Evolutionary conservation across 2,113 vertebrate genomes (phyloP), one percentile per base, ranked within the genome.

Genomic region (Cathartes aura): DNA sequence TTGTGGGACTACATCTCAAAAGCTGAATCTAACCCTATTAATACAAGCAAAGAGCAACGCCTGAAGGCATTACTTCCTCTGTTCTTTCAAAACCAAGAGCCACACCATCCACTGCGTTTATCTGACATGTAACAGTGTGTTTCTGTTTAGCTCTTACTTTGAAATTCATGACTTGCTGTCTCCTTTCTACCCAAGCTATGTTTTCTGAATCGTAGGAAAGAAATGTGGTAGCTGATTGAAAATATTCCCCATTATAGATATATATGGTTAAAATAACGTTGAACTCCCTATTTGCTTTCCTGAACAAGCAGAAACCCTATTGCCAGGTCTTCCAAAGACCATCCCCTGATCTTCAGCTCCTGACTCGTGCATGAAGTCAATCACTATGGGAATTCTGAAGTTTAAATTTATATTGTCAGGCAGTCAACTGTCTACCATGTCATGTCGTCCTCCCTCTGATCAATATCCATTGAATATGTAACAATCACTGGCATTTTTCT

Each of bases 371-470:
- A 58, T 30, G 6, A 80, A 76, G 40, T 62, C 27, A 74, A 59
- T 66, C 15, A 58, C 9, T 30, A 74, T 0, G 2, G 50, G 21
- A 92, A 66, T 86, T 83, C n/a, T 76, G 24, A 86, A 93, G 26
- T 62, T 96, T 53, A 56, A 75, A 36, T 52, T 62, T 59, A 55
- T 53, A 53, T 15, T 60, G 62, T 26, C 62, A 85, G 34, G 38
- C 45, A 82, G 58, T 42, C 70, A 40, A 10, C 40, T 53, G 27
- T 34, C 48, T 73, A 23, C 4, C 10, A 0, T 11, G 11, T 68
- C 3, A 0, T 72, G 13, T 24, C 1, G 0, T 13, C 10, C 6
- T 4, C 9, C 22, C 8, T 71, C 53, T n/a, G 55, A 64, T 68
- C 52, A 64, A 66, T 75, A 90, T 29, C 48, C 21, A 68, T 6